These are phyloP conservation scores for Actenoides hombroni DNA, from an alignment of 2,113 vertebrate species.

Conservation along the genomic window DNA sequence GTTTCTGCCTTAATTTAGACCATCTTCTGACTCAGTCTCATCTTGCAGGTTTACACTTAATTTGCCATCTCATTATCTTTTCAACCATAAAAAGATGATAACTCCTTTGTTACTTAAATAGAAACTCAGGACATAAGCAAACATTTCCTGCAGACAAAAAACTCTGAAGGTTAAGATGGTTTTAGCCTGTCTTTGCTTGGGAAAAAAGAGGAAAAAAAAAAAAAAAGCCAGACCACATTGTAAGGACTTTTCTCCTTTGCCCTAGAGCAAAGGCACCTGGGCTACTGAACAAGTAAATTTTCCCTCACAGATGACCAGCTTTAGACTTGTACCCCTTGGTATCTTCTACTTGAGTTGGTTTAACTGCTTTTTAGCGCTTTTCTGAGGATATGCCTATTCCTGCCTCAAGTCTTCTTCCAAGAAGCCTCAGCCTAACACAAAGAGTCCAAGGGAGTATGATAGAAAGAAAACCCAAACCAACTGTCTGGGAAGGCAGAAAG, in stretches of 20 bases:
- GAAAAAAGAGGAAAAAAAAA: too few relatives aligned
- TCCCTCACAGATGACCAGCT: not conserved
- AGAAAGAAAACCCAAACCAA: not conserved
- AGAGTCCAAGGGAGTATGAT: not conserved
- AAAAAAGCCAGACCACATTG: not conserved
- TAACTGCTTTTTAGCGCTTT: not conserved
- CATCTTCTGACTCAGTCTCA: not conserved
- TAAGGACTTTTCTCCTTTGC: not conserved
- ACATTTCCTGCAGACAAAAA: not conserved
- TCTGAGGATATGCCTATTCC: not conserved
- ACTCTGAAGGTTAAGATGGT: not conserved
- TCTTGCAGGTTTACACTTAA: slow-evolving; percentile 4
- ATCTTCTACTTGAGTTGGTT: not conserved
- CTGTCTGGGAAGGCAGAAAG: not conserved
- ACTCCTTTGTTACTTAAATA: not conserved
- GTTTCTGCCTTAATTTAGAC: not conserved
- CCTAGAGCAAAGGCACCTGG: not conserved
- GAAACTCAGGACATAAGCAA: not conserved
- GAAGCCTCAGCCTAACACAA: not conserved
- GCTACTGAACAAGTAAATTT: not conserved
- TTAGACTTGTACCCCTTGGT: fast-evolving
- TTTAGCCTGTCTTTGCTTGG: not conserved
- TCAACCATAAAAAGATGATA: not conserved
- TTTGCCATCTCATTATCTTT: not conserved
- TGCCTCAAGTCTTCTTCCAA: not conserved